Base-by-base conservation (phyloP, 2,113 vertebrate genomes). In the Pterocles orientalis region DNA sequence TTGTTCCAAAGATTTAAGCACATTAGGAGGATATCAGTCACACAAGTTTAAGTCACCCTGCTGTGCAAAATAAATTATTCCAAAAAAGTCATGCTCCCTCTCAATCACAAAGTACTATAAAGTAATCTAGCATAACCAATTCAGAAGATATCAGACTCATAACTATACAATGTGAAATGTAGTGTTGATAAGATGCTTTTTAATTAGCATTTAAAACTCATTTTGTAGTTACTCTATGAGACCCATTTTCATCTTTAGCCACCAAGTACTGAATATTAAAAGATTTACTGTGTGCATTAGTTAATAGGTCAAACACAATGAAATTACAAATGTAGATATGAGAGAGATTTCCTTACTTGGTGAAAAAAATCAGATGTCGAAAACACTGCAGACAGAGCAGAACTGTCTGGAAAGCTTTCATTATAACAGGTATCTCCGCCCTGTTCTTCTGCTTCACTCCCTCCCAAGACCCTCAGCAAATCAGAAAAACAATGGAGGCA, bases 201-300 rank as follows among this genome's bases (percentile, higher is more conserved):
- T 91, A 92, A 94, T 92, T 89, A 88, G 84, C 91, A 85, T 85
- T 85, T 91, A 90, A 91, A 93, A 41, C 75, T 61, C 78, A 90
- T 88, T 94, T 93, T 90, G 75, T 62, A 91, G 84, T 92, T 66
- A 76, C 19, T 76, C n/a, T 57, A 47, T 0, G 0, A 94, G 43
- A 88, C 19, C 11, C 11, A 47, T 95, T 95, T 94, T 94, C 83
- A 69, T 88, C 66, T 91, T 87, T 39, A 85, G 72, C 9, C 51
- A 90, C 24, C 24, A 41, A 61, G 45, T 62, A 92, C 0, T 58
- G 75, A 69, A 94, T 94, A 69, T 51, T 51, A 86, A 77, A 77
- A 88, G 83, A 66, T 79, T n/a, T 75, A 29, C 45, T 79, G 39
- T 45, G 39, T 61, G 75, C 25, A 45, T 73, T 76, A 95, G 66